Evolutionary conservation across 2,797 vertebrate genomes (phyloP).

Genomic region (Chloroceryle inda): DNA sequence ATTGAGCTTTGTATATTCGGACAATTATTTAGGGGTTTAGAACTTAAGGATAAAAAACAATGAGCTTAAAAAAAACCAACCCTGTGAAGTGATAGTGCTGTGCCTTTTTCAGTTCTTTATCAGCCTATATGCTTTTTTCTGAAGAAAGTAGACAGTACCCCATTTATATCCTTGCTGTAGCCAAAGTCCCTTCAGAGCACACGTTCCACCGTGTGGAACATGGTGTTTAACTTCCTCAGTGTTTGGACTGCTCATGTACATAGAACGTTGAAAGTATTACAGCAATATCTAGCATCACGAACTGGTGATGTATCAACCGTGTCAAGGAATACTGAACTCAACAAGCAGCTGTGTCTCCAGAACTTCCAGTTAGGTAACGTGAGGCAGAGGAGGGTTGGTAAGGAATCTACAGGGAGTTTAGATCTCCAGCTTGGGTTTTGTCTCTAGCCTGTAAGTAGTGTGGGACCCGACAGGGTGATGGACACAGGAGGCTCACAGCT

Average conservation of each 20-base stretch:
- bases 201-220: slow-evolving; percentile 85
- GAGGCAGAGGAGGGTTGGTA: not conserved
- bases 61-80: slow-evolving; percentile 75
- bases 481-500: not conserved
- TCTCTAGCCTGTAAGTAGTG: not conserved
- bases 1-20: slow-evolving; percentile 87
- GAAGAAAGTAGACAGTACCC: slow-evolving; percentile 82
- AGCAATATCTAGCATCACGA: slow-evolving; percentile 94
- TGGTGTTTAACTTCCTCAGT: slow-evolving; percentile 50
- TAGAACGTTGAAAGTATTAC: slow-evolving; percentile 90
- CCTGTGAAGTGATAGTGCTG: slow-evolving; percentile 90
- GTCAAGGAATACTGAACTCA: slow-evolving; percentile 20
- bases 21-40: slow-evolving; percentile 85
- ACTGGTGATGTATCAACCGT: slow-evolving; percentile 83
- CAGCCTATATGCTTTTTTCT: slow-evolving; percentile 79
- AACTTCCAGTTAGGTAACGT: not conserved
- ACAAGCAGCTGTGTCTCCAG: not conserved
- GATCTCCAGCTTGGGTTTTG: not conserved
- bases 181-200: slow-evolving; percentile 94
- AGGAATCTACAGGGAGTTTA: not conserved
- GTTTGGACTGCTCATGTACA: slow-evolving; percentile 71
- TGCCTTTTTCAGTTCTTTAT: slow-evolving; percentile 88
- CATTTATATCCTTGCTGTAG: slow-evolving; percentile 89
- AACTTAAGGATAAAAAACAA: slow-evolving; percentile 77
- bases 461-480: not conserved